Evolutionary conservation across 2,797 vertebrate genomes (phyloP), one percentile per base, ranked within the genome.

Genomic region (Eulemur albifrons): DNA sequence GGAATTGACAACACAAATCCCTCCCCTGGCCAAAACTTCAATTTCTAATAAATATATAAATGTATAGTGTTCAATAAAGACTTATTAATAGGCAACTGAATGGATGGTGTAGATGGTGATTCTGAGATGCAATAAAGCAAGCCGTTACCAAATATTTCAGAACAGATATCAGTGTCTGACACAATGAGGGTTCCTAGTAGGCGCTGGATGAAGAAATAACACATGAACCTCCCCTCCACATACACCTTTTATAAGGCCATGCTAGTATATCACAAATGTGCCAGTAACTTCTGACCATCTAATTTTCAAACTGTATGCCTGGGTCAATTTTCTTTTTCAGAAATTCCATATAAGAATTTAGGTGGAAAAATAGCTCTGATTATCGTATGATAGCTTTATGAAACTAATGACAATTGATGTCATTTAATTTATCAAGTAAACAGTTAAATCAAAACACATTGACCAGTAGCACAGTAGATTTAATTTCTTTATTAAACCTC

Each of bases 401-500:
- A 96, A 4, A 17, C n/a, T 65, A 75, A 59, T 92, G 80, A 48
- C 7, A 81, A n/a, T 35, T 65, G 57, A 93, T 61, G 14, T 1
- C 15, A 69, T 69, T 89, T 90, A 91, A 85, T 89, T 92, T 72
- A 73, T 94, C 77, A 83, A 90, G 35, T 7, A 63, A 87, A 45
- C 5, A 32, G 12, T 61, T 89, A 94, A 94, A 94, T 89, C 61
- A 90, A 82, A 81, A 70, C 15, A 63, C 18, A 48, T 43, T 81
- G 52, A 75, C 59, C 83, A 69, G 20, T 76, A 80, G 70, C n/a
- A 80, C 27, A 65, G 50, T 52, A 11, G 52, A 93, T 73, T 67
- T 81, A 45, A 88, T 91, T 59, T 81, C 54, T 94, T 73, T n/a
- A 57, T 32, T 84, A 54, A 93, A 90, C 95, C 18, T 61, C 70